Conservation (phyloP, 2,113 vertebrate species). For the Leiothrix lutea region DNA sequence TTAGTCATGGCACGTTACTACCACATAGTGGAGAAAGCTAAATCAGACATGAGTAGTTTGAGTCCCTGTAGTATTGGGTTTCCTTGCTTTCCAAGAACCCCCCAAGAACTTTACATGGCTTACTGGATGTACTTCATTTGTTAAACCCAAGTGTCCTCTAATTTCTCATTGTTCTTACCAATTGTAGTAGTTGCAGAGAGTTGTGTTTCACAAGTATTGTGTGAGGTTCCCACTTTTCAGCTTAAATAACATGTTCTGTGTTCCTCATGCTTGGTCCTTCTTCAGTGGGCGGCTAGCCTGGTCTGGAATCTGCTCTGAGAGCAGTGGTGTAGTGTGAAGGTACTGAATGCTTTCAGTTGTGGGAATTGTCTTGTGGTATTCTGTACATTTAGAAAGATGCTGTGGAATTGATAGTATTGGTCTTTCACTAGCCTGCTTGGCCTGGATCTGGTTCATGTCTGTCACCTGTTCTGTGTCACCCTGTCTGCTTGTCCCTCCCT, state of each 20-base stretch:
- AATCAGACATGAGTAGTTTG: neutral
- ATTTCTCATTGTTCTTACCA: neutral
- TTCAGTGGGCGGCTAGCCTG: neutral
- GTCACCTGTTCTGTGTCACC: neutral
- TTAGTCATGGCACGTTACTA: neutral
- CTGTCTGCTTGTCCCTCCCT: neutral
- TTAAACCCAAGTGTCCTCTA: neutral
- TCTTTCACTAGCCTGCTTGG: neutral
- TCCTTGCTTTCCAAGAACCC: neutral
- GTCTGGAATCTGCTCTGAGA: neutral
- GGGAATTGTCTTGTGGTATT: neutral
- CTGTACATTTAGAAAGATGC: neutral
- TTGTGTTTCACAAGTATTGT: neutral
- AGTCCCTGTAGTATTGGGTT: neutral
- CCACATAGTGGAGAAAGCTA: constrained; percentile 5
- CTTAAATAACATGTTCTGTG: rapidly evolving
- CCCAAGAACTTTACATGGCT: neutral
- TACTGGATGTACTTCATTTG: neutral
- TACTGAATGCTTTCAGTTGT: neutral
- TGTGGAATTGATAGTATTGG: neutral
- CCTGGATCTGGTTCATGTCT: neutral
- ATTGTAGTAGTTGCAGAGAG: neutral
- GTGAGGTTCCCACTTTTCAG: neutral
- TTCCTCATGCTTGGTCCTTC: neutral
- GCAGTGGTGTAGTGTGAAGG: neutral